Evolutionary conservation across 2,888 invertebrate genomes (phyloP), one percentile per base, ranked within the genome.

Genomic region (Branchellion lobata): DNA sequence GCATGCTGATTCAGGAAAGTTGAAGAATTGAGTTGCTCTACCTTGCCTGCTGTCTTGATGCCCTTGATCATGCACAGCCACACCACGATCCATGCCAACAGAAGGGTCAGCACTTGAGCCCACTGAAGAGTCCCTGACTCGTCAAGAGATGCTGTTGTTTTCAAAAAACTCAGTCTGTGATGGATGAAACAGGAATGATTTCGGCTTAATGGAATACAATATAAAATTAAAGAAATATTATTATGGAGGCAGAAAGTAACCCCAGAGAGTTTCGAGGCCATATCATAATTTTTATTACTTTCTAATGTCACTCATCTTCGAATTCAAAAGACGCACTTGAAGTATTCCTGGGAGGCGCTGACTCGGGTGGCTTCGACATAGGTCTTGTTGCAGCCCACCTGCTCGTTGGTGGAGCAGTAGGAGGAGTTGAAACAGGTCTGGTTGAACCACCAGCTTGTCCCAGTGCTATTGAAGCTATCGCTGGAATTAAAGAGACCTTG

Each of bases 81-180:
- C 36, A 83, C 83, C 40, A 84, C 57, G 74, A 84, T 76, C 84
- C 84, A 84, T 29, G 84, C 82, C n/a, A 81, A 71, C 5, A 83
- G 78, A 5, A 84, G 81, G n/a, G 69, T 61, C 5, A 84, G 80
- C 1, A 78, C 80, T 73, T 84, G 68, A 3, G 83, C 81, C 84
- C 83, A 84, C 84, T 95, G 83, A 36, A 87, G 51, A 21, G 53
- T 24, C 8, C 82, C 83, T 5, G 65, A 74, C 24, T 83, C 80
- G 11, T 82, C 82, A 1, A 83, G 81, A 2, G 74, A 47, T 14
- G 72, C 79, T 47, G 80, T 80, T n/a, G 80, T 73, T 2, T 80
- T 69, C 51, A 83, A 79, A 79, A 83, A 76, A 29, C 33, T 75
- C 31, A n/a, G n/a, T n/a, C n/a, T n/a, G n/a, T n/a, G n/a, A n/a